Evolutionary conservation across 23 tunicate genomes (phyloP), one percentile per base, ranked within the genome.

Genomic region (Clavelina lepadiformis): DNA sequence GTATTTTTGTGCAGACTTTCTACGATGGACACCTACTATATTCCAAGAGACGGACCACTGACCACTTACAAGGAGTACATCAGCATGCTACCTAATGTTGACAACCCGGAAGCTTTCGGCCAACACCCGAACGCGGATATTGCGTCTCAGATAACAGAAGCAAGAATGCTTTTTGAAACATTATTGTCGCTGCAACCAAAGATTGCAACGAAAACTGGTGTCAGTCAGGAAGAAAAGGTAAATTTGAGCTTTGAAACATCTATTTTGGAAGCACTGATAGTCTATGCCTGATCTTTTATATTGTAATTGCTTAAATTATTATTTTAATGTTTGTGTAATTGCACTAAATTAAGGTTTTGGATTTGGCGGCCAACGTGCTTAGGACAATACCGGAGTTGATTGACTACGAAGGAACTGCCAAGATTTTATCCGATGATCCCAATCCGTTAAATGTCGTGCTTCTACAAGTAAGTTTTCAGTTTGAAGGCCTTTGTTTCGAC

Each of bases 101-200:
- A 94, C 56, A 95, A 94, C 45, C 99, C 99, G 0, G 99, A 94
- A 56, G 99, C 99, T 3, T 94, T 94, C 28, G 99, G 99, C 21
- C 99, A 94, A 56, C 99, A 94, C 50, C 81, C 99, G 21, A 94
- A 94, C 52, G 99, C 96, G 3, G 99, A 94, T 51, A 86, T 94
- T 24, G 99, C 99, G 1, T 94, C 99, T 3, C 99, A 94, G 54
- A 94, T 94, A 68, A 94, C 99, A 0, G 99, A 94, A 64, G 99
- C 99, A 20, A 56, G 99, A 18, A 86, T 61, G 31, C 49, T 94
- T 68, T 94, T 94, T 69, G 99, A 94, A 65, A 94, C 99, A 29
- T 72, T 94, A 61, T 76, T 94, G 5, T 94, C 99, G 18, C 84
- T 94, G n/a, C 99, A 94, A 52, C 99, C 99, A 0, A 94, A 86